A percentile compares a stretch with the other conserved stretches of the same genome.
phyloP scores from a whole-genome alignment of 2,113 vertebrate genomes.

The Glareola pratincola region DNA sequence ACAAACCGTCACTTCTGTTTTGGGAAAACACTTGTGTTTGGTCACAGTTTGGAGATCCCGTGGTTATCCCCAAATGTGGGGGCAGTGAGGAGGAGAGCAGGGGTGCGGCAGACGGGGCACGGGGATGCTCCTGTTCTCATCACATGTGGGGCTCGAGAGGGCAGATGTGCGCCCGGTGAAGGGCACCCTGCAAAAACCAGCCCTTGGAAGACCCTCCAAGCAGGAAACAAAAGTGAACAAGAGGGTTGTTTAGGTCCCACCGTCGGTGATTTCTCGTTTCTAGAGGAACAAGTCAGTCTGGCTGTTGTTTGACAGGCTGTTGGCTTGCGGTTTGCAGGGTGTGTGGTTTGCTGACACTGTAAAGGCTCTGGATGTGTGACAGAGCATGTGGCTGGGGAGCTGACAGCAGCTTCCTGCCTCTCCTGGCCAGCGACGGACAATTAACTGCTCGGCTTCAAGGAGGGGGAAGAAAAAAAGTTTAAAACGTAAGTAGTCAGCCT shows the following conservation, averaged over 20 bases:
- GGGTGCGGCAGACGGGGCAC: fast-evolving
- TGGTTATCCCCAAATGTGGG: background rate
- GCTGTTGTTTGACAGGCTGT: background rate
- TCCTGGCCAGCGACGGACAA: background rate
- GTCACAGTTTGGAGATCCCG: background rate
- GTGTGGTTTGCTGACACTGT: background rate
- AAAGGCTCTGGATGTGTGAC: background rate
- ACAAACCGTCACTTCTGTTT: background rate
- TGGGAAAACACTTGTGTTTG: background rate
- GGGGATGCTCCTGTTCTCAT: background rate
- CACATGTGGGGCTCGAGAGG: background rate
- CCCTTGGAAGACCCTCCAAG: background rate
- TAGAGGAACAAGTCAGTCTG: background rate
- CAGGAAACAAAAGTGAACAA: background rate
- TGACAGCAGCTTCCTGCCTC: background rate
- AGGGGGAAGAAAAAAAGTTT: background rate
- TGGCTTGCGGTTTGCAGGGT: background rate
- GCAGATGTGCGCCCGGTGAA: fast-evolving
- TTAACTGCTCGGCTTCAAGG: background rate
- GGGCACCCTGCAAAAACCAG: background rate
- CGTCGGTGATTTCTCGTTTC: background rate
- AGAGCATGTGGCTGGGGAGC: background rate
- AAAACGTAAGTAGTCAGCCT: background rate
- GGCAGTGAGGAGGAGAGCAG: background rate
- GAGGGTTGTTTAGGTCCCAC: background rate